Base-by-base conservation (phyloP, 1,140 invertebrate genomes). In the Bombyx mandarina region DNA sequence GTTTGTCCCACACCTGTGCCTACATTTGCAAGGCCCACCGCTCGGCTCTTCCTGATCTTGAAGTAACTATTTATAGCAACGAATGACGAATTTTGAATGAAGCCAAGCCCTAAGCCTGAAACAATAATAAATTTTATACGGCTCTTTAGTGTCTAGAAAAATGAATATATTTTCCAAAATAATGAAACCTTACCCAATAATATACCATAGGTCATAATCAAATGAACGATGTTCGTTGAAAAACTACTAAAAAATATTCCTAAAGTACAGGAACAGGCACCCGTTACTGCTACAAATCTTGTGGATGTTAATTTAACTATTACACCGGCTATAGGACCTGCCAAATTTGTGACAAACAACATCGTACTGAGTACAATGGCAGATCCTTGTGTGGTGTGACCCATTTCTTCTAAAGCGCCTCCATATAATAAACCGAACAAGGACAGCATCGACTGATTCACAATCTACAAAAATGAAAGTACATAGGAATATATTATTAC, bases 31-130 rank as follows among this genome's bases (percentile, higher is more conserved):
- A 93, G 72, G 7, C 93, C 92, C 52, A 93, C 91, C 1, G 94
- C 94, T 42, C 90, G 82, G 47, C 90, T 91, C 54, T 93, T 90
- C 73, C 89, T 91, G 57, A 88, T 83, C 45, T 82, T 89, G 62
- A 95, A 95, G 71, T 94, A 95, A 0, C 91, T 90, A 71, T 93
- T 94, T 5, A 94, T 86, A 4, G 93, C 91, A 55, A 94, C 88
- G 67, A 91, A 92, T n/a, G 90, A 91, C 2, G 93, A 89, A n/a
- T 92, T 89, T 62, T 91, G 90, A 45, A 92, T 89, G 8, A 93
- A 81, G 45, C 90, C 91, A 57, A 93, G 79, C 18, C 93, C 92
- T 45, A 92, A 67, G 62, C 91, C 92, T 93, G 69, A 46, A 90
- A 90, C 46, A 62, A 47, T 3, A 51, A 51, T 6, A 22, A 9